phyloP scores from a whole-genome alignment of 2,113 vertebrate species.

The Limnothrissa miodon region DNA sequence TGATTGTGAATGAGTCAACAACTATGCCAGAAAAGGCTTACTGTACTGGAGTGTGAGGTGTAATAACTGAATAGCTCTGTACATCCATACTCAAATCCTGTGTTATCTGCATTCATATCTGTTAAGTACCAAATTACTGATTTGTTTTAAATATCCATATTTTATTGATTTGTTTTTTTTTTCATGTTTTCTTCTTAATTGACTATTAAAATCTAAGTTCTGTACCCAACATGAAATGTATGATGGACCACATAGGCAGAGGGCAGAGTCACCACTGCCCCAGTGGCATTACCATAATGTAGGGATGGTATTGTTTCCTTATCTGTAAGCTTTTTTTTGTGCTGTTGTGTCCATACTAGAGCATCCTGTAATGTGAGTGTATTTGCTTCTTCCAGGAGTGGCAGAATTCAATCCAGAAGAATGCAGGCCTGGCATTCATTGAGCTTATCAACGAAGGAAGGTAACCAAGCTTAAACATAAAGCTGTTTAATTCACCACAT shows the following conservation, averaged over 20 bases:
- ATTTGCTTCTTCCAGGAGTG: constrained; percentile 83
- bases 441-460: constrained; percentile 99
- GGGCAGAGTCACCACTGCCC: too few relatives aligned
- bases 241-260: too few relatives aligned
- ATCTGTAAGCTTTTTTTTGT: too few relatives aligned
- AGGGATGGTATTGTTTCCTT: too few relatives aligned
- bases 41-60: background rate
- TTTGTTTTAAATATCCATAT: too few relatives aligned
- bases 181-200: too few relatives aligned
- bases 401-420: constrained; percentile 99
- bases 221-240: too few relatives aligned
- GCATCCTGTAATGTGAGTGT: background rate
- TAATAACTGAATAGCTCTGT: background rate
- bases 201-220: too few relatives aligned
- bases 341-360: background rate
- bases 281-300: too few relatives aligned
- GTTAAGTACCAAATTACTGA: too few relatives aligned
- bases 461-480: constrained; percentile 71
- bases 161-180: too few relatives aligned
- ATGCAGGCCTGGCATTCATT: constrained; percentile 97
- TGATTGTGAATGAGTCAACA: constrained; percentile 10
- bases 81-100: background rate
- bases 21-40: background rate
- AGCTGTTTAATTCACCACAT: background rate
- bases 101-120: background rate